Conservation (phyloP, 2,797 vertebrate genomes). For the Hydrolagus colliei region DNA sequence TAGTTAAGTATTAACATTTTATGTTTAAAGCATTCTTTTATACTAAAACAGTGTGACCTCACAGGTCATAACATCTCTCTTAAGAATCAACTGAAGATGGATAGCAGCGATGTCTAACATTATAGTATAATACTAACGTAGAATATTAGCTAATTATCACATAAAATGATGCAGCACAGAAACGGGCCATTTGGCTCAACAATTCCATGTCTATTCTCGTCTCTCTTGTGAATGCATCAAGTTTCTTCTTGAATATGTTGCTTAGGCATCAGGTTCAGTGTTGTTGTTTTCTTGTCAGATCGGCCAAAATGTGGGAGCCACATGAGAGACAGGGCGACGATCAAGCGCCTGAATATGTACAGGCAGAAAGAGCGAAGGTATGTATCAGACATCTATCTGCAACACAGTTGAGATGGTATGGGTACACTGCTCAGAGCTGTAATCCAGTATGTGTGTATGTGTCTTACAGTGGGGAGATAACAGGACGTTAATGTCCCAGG, state of each 20-base stretch:
- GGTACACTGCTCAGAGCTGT: background rate
- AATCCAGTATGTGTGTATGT: background rate
- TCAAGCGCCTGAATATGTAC: constrained; percentile 96
- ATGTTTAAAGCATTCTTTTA: too few relatives aligned
- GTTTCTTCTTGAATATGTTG: background rate
- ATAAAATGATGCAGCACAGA: too few relatives aligned
- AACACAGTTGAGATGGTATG: background rate
- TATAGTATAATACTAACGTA: too few relatives aligned
- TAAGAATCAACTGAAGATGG: too few relatives aligned
- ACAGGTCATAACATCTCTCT: too few relatives aligned
- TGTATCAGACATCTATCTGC: constrained; percentile 35
- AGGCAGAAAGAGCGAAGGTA: constrained; percentile 92
- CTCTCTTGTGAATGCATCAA: background rate
- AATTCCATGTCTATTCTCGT: background rate
- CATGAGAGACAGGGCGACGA: constrained; percentile 87
- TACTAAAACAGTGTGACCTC: too few relatives aligned
- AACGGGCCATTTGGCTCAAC: too few relatives aligned
- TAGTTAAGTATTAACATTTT: too few relatives aligned
- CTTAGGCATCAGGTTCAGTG: background rate
- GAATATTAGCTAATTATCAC: too few relatives aligned
- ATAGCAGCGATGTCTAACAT: too few relatives aligned
- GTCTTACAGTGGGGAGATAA: background rate
- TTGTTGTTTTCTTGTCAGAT: constrained; percentile 55
- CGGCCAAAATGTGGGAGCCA: constrained; percentile 72
- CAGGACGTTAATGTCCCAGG: background rate